Evolutionary conservation across 2,888 invertebrate species (phyloP).

Genomic region (Harmothoe impar): DNA sequence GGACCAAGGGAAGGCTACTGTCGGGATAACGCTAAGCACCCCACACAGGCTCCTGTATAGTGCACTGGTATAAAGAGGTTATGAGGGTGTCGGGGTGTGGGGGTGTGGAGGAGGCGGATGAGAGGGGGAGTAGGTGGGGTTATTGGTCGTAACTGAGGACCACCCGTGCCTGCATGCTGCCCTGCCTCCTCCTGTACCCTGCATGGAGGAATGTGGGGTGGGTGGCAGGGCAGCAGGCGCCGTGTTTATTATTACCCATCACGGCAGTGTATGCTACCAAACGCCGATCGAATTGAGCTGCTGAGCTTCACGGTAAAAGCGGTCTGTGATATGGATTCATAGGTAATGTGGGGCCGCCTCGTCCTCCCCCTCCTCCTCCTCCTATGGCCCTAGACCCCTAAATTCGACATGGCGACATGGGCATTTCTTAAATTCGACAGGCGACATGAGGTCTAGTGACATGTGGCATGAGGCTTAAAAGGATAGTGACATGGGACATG

Average conservation of each 20-base stretch:
- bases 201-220: background rate
- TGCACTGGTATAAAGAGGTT: no score
- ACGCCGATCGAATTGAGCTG: conserved; percentile 8
- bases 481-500: no score
- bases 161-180: background rate
- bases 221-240: no score
- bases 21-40: background rate
- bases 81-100: background rate
- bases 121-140: background rate
- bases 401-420: no score
- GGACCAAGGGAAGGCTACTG: background rate
- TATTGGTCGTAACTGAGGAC: background rate
- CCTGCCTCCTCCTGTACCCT: background rate
- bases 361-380: background rate
- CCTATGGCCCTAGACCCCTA: no score
- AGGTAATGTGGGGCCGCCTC: background rate
- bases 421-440: no score
- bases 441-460: no score
- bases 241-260: no score
- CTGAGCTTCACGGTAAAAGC: background rate
- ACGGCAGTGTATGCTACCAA: no score
- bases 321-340: conserved; percentile 17
- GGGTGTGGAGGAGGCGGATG: background rate
- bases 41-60: no score
- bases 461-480: no score